Conservation (phyloP, 2,113 vertebrate genomes). For the Hipposideros armiger region DNA sequence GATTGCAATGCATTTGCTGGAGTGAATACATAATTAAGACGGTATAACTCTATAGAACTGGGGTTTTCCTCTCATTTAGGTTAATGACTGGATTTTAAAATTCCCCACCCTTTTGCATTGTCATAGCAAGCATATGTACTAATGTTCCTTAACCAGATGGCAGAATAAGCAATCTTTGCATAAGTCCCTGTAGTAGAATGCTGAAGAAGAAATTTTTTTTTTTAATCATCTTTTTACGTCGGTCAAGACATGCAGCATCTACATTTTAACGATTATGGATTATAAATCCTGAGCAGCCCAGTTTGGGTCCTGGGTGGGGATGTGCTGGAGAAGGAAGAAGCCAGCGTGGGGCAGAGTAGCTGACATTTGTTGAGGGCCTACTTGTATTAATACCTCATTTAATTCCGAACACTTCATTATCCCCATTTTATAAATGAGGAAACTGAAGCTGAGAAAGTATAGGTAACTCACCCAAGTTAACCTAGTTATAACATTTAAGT, state of each 20-base stretch:
- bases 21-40: conserved; percentile 76
- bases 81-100: conserved; percentile 71
- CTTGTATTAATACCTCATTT: neutral
- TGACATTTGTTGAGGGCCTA: conserved; percentile 31
- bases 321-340: neutral
- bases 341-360: neutral
- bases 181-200: conserved; percentile 46
- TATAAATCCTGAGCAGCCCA: neutral
- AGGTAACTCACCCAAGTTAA: neutral
- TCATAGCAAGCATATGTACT: conserved; percentile 62
- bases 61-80: conserved; percentile 69
- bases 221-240: neutral
- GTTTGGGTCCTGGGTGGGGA: neutral
- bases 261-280: conserved; percentile 44
- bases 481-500: neutral
- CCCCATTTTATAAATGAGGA: neutral
- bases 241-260: neutral
- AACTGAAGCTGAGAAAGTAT: neutral
- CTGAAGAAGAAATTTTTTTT: conserved; percentile 49
- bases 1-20: conserved; percentile 64
- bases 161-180: conserved; percentile 60
- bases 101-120: conserved; percentile 39
- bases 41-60: conserved; percentile 47
- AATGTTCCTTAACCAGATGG: conserved; percentile 71
- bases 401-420: conserved; percentile 45